A percentile compares a stretch with the other conserved stretches of the same genome.
Conservation (phyloP, 2,113 vertebrate genomes). For the Cyprinodon tularosa region DNA sequence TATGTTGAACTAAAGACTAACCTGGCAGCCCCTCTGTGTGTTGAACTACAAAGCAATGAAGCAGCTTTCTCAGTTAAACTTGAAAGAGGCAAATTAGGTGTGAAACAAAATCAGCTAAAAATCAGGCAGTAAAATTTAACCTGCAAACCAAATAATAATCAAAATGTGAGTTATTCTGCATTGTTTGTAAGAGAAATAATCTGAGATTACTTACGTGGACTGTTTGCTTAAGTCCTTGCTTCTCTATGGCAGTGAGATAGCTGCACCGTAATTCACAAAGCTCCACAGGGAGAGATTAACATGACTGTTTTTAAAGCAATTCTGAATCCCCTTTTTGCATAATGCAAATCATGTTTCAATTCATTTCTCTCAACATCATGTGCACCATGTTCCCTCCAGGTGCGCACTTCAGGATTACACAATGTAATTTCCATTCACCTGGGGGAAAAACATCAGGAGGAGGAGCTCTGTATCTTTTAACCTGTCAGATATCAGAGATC, state of each 20-base stretch:
- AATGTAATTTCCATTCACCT: slow-evolving; percentile 26
- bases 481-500: slow-evolving; percentile 7
- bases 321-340: slow-evolving; percentile 45
- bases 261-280: slow-evolving; percentile 8
- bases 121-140: not conserved
- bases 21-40: not conserved
- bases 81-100: not conserved
- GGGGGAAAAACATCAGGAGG: slow-evolving; percentile 17
- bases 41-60: slow-evolving; percentile 20
- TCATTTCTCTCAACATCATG: not conserved
- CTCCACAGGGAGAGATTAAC: not conserved
- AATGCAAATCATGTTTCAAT: slow-evolving; percentile 19
- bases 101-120: not conserved
- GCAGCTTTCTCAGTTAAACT: not conserved
- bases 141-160: not conserved
- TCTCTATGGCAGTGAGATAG: not conserved
- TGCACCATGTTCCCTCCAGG: slow-evolving; percentile 33
- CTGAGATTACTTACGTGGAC: slow-evolving; percentile 33
- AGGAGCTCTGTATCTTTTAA: slow-evolving; percentile 2
- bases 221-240: not conserved
- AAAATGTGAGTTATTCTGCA: not conserved
- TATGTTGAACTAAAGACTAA: not conserved
- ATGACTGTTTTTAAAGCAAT: slow-evolving; percentile 18
- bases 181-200: not conserved
- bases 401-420: slow-evolving; percentile 40